These are phyloP conservation scores for Acrossocheilus fasciatus DNA, from an alignment of 2,797 vertebrate species.

Conservation along the genomic window DNA sequence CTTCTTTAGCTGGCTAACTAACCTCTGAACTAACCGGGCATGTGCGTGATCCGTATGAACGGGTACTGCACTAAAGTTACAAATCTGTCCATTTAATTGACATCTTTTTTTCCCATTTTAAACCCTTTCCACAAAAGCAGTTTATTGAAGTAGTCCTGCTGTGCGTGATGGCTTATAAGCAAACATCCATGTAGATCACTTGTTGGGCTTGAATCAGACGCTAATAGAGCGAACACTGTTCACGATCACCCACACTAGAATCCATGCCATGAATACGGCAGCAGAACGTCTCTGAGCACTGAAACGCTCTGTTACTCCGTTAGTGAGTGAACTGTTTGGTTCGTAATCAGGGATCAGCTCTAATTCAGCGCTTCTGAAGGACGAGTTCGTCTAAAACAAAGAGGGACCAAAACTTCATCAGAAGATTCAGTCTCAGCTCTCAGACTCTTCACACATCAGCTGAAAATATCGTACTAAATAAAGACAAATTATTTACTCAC, in stretches of 20 bases:
- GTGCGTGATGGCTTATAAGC: neutral
- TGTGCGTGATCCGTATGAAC: neutral
- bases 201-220: neutral
- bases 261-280: no score
- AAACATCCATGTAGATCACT: neutral
- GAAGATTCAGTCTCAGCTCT: no score
- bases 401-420: no score
- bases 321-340: neutral
- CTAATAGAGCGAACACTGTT: neutral
- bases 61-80: neutral
- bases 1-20: neutral
- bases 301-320: neutral
- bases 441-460: neutral
- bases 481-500: neutral
- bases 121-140: neutral
- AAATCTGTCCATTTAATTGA: neutral
- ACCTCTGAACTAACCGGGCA: neutral
- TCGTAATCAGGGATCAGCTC: neutral
- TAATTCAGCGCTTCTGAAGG: neutral
- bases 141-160: neutral
- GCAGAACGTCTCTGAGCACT: no score
- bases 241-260: neutral
- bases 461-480: neutral
- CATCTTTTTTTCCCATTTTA: neutral
- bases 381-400: no score